A percentile compares a stretch with the other conserved stretches of the same genome.
These are phyloP conservation scores for Sturnus vulgaris DNA, from an alignment of 2,113 vertebrate species.

Conservation along the genomic window DNA sequence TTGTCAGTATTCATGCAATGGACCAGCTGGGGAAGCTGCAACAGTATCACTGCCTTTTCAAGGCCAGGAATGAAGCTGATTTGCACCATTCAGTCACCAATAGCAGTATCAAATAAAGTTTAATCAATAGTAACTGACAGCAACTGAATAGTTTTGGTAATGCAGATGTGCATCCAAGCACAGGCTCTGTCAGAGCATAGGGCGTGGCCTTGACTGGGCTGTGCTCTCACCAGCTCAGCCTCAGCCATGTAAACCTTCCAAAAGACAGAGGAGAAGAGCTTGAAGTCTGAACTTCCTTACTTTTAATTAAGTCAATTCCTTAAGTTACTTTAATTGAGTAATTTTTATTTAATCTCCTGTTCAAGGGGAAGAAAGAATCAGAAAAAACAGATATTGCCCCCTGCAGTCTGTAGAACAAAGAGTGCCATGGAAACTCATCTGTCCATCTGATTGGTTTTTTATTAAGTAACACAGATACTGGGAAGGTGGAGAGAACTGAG, in stretches of 20 bases:
- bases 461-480: background rate
- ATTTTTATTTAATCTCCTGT: slow-evolving; percentile 37
- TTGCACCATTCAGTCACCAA: background rate
- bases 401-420: background rate
- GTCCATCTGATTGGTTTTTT: background rate
- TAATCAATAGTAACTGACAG: background rate
- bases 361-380: background rate
- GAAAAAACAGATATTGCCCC: slow-evolving; percentile 25
- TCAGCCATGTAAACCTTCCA: background rate
- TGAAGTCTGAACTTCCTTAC: background rate
- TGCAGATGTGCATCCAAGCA: background rate
- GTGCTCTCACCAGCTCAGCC: accelerated
- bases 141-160: background rate
- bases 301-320: background rate
- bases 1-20: background rate
- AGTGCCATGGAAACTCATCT: background rate
- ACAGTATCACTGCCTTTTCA: background rate
- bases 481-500: background rate
- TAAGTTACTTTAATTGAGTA: background rate
- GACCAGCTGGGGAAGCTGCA: accelerated
- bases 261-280: background rate
- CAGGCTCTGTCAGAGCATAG: accelerated
- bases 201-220: accelerated
- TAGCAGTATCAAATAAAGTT: background rate
- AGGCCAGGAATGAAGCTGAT: background rate